These are phyloP conservation scores for Sebastolobus altivelis DNA, from an alignment of 2,797 vertebrate genomes.

Conservation along the genomic window DNA sequence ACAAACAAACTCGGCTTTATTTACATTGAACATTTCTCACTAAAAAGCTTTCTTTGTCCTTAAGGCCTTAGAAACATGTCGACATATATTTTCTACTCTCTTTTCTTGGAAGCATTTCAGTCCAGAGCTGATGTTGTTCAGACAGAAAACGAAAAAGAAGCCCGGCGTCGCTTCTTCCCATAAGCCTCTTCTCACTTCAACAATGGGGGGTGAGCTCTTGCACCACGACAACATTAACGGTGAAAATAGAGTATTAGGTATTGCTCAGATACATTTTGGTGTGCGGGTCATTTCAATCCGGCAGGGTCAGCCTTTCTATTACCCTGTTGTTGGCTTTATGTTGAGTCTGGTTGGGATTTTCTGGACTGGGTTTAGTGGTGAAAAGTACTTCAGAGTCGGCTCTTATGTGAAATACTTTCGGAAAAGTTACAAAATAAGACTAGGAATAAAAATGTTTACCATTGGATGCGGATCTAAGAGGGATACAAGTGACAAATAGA, in stretches of 20 bases:
- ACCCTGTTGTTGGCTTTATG: constrained; percentile 57
- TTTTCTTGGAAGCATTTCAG: background rate
- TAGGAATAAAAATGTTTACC: background rate
- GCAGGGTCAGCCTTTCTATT: constrained; percentile 61
- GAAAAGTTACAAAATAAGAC: background rate
- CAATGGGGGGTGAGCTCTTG: constrained; percentile 26
- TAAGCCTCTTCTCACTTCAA: constrained; percentile 28
- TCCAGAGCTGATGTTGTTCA: constrained; percentile 4
- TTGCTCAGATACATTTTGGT: constrained; percentile 49
- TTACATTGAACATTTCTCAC: constrained; percentile 20
- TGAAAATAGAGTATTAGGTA: constrained; percentile 45
- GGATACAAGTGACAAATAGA: background rate
- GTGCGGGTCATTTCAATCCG: constrained; percentile 65
- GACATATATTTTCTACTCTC: background rate
- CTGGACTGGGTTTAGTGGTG: constrained; percentile 7
- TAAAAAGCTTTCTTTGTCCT: background rate
- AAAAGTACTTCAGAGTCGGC: background rate
- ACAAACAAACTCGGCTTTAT: constrained; percentile 20
- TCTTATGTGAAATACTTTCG: background rate
- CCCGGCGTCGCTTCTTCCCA: background rate
- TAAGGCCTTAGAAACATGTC: background rate
- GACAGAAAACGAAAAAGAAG: background rate
- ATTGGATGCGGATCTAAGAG: background rate
- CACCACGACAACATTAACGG: constrained; percentile 26
- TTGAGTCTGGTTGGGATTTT: constrained; percentile 26